A percentile compares a stretch with the other conserved stretches of the same genome.
Conservation (phyloP, 1,140 invertebrate genomes). For the Penaeus chinensis region DNA sequence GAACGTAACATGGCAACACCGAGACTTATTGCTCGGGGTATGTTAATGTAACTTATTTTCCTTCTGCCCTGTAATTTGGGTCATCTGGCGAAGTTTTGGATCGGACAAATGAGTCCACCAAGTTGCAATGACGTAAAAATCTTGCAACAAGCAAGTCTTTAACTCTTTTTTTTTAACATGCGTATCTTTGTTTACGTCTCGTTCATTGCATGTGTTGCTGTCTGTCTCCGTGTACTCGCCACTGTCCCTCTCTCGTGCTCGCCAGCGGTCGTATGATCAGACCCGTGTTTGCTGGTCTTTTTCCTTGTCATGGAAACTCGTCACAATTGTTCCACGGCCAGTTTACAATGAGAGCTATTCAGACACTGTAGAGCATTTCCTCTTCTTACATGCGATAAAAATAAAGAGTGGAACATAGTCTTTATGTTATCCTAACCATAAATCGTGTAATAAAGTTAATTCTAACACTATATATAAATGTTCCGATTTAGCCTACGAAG, state of each 20-base stretch:
- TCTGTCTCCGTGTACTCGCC: neutral
- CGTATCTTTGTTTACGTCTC: neutral
- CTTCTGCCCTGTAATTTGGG: constrained; percentile 37
- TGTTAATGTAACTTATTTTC: constrained; percentile 47
- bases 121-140: constrained; percentile 40
- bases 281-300: too few species aligned
- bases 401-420: too few species aligned
- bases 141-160: constrained; percentile 20
- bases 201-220: neutral
- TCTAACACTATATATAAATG: neutral
- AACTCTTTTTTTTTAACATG: neutral
- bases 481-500: neutral
- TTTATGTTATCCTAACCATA: too few species aligned
- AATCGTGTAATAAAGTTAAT: too few species aligned
- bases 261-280: too few species aligned
- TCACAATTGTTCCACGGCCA: too few species aligned
- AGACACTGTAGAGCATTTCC: too few species aligned
- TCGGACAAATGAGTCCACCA: constrained; percentile 36
- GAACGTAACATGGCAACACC: neutral
- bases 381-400: too few species aligned
- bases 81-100: constrained; percentile 39
- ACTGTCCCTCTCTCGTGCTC: too few species aligned
- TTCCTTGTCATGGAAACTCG: too few species aligned
- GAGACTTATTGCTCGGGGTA: neutral
- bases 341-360: too few species aligned